A percentile compares a stretch with the other conserved stretches of the same genome.
Evolutionary conservation across 2,888 invertebrate species (phyloP).

Genomic region (Stramonita haemastoma): DNA sequence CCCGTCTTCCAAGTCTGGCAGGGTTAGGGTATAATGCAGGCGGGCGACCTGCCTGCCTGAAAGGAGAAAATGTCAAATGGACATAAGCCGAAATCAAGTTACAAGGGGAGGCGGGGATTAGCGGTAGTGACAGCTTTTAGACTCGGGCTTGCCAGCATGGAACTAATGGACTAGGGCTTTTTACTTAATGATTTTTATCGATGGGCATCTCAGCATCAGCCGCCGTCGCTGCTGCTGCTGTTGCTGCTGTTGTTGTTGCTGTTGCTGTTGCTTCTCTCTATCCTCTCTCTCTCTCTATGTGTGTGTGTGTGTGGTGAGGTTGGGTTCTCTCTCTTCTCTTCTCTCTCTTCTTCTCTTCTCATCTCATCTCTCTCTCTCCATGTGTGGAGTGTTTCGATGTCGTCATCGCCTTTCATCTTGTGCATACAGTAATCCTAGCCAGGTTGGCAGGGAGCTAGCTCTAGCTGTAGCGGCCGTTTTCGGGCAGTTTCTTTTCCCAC

Average conservation of each 20-base stretch:
- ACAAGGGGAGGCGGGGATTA: slow-evolving; percentile 18
- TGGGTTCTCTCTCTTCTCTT: background rate
- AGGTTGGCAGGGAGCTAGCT: no score
- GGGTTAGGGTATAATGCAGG: background rate
- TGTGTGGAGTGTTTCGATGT: no score
- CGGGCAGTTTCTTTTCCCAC: no score
- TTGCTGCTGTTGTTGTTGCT: background rate
- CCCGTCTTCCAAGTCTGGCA: no score
- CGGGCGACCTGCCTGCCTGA: background rate
- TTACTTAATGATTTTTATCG: slow-evolving; percentile 39
- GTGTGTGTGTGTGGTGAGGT: background rate
- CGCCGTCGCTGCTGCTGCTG: background rate
- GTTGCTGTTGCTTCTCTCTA: background rate
- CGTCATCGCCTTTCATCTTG: background rate
- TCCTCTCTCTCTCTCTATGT: background rate
- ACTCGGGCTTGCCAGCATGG: background rate
- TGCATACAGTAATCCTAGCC: background rate
- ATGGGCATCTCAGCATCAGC: background rate
- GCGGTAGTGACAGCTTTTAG: background rate
- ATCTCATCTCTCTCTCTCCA: background rate
- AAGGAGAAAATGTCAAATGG: slow-evolving; percentile 25
- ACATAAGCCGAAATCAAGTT: slow-evolving; percentile 33
- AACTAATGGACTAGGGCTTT: slow-evolving; percentile 32
- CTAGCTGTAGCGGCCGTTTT: no score
- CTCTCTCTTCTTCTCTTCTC: no score